Evolutionary conservation across 2,113 vertebrate genomes (phyloP).

Genomic region (Narcine bancroftii): DNA sequence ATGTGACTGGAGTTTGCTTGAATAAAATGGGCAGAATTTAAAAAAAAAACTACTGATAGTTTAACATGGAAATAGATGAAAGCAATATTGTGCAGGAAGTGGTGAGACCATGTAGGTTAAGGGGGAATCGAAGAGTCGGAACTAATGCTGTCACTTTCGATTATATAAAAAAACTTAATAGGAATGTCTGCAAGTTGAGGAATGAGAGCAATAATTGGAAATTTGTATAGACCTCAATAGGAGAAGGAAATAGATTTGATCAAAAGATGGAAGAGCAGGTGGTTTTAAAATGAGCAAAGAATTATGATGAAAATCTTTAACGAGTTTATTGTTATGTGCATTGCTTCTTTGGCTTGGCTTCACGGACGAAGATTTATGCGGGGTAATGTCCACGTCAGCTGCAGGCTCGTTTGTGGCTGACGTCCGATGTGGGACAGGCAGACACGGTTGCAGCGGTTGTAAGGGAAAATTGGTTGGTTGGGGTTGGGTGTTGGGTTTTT

Average conservation of each 20-base stretch:
- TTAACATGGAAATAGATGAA: background rate
- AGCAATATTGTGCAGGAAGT: background rate
- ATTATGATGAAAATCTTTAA: slow-evolving; percentile 6
- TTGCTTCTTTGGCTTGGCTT: too few relatives aligned
- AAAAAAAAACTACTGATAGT: background rate
- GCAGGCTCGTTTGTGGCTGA: too few relatives aligned
- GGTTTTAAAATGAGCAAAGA: background rate
- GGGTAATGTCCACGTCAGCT: too few relatives aligned
- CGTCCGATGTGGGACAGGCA: too few relatives aligned
- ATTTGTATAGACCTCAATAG: background rate
- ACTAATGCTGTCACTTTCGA: background rate
- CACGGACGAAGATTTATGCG: too few relatives aligned
- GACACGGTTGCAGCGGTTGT: too few relatives aligned
- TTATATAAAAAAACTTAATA: background rate
- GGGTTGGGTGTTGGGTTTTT: too few relatives aligned
- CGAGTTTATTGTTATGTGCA: too few relatives aligned
- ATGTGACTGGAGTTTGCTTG: background rate
- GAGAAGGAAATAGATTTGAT: background rate
- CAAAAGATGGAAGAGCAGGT: background rate
- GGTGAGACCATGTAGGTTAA: background rate
- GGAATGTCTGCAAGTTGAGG: background rate
- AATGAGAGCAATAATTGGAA: slow-evolving; percentile 8
- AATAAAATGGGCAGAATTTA: background rate
- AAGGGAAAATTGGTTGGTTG: too few relatives aligned
- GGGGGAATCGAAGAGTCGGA: background rate